Evolutionary conservation across 2,797 vertebrate species (phyloP), one percentile per base, ranked within the genome.

Genomic region (Coendou prehensilis): DNA sequence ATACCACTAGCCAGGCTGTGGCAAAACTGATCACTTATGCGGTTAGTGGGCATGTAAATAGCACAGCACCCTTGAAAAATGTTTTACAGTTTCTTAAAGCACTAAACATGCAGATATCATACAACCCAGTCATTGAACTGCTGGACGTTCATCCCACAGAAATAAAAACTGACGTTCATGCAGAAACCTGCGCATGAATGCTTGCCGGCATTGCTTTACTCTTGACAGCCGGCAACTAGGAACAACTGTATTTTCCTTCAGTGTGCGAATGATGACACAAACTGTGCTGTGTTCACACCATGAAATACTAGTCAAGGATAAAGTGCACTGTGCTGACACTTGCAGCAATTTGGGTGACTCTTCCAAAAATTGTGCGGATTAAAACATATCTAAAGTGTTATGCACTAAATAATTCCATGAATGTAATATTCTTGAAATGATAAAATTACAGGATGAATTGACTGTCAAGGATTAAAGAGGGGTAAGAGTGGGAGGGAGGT

Each of bases 211-310:
- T 28, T 37, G 11, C 5, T 75, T 85, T 69, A 30, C 37, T 92
- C 33, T 1, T 15, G 28, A 67, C 3, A 47, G 30, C 6, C 22
- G 6, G n/a, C 14, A 23, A 20, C 26, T 50, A 54, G 28, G 79
- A 69, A 54, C 9, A 64, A 26, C 0, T 17, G 1, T 6, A 14
- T 5, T 56, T 73, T 30, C 30, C 57, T 69, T 84, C 30, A 10
- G 6, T 28, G 75, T 28, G 33, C 23, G 2, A 81, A 9, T 26
- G 9, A 30, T 10, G 5, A n/a, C 14, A 23, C 10, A 23, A 28
- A 22, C 15, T 37, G 0, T 30, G 22, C 63, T 52, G 11, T 0
- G 7, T n/a, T 5, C 2, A 6, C 52, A 1, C 20, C 9, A 0
- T 9, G 33, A 41, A 75, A 52, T 30, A 7, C 20, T 37, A n/a